These are phyloP conservation scores for Lasioglossum figueresi DNA, from an alignment of 2,888 invertebrate genomes.

Conservation along the genomic window DNA sequence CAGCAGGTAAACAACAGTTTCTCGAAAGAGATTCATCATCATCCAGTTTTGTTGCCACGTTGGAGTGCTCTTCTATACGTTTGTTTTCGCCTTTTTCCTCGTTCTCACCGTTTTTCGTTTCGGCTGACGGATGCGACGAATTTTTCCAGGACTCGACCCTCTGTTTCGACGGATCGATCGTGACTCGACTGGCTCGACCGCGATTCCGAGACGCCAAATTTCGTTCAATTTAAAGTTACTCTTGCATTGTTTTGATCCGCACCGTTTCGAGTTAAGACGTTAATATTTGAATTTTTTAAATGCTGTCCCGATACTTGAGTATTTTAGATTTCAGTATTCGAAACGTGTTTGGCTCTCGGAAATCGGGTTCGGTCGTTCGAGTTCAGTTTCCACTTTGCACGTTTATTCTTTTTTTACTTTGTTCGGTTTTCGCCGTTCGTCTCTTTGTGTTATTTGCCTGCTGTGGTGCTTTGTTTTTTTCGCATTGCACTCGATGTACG, in stretches of 20 bases:
- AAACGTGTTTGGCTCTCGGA: not conserved
- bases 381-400: not conserved
- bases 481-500: not conserved
- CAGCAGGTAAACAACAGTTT: conserved; percentile 81
- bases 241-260: not conserved
- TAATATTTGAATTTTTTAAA: not conserved
- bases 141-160: not conserved
- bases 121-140: not conserved
- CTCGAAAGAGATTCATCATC: conserved; percentile 53
- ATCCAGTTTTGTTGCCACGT: conserved; percentile 24
- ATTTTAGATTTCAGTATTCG: not conserved
- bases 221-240: not conserved
- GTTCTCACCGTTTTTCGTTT: not conserved
- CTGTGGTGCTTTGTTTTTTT: conserved; percentile 5
- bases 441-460: not conserved
- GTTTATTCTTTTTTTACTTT: not conserved
- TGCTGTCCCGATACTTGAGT: not conserved
- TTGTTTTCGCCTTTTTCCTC: not conserved
- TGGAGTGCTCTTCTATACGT: not conserved
- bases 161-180: not conserved
- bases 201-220: not conserved
- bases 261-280: not conserved
- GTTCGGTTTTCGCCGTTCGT: not conserved
- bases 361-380: not conserved
- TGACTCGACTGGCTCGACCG: not conserved